A percentile compares a stretch with the other conserved stretches of the same genome.
phyloP scores from a whole-genome alignment of 2,888 invertebrate species.

The Pristionchus exspectatus region DNA sequence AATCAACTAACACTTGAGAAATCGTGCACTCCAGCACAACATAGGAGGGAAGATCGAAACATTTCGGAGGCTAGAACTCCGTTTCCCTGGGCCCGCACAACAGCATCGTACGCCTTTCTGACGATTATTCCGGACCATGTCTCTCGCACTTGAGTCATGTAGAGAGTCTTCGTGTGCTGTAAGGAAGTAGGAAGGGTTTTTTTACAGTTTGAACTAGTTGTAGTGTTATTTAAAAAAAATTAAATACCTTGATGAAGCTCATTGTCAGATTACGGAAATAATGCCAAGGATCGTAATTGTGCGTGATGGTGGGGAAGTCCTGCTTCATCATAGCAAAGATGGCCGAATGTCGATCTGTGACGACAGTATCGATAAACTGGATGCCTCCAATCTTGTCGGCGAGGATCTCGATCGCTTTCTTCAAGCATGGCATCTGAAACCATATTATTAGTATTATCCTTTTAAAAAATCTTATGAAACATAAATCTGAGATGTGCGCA shows the following conservation, averaged over 20 bases:
- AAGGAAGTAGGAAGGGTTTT: background rate
- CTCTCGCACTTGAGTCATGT: too few relatives aligned
- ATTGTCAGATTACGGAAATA: background rate
- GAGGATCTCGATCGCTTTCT: background rate
- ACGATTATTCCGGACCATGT: background rate
- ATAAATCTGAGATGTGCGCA: too few relatives aligned
- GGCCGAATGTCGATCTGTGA: background rate
- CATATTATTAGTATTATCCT: background rate
- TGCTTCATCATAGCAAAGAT: background rate
- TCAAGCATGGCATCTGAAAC: background rate
- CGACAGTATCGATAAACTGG: background rate
- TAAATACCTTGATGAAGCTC: background rate
- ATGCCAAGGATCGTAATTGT: slow-evolving; percentile 22
- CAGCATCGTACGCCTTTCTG: slow-evolving; percentile 23
- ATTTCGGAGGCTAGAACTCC: background rate
- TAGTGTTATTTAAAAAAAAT: background rate
- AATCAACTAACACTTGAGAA: background rate
- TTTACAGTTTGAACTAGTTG: too few relatives aligned
- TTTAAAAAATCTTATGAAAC: background rate
- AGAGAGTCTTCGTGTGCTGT: background rate
- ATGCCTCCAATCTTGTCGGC: slow-evolving; percentile 9
- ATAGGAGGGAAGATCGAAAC: background rate
- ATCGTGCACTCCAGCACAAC: background rate
- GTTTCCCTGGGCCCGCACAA: background rate
- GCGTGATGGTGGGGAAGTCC: background rate